These are phyloP conservation scores for Drosophila testacea DNA, from an alignment of 2,888 invertebrate genomes.

Conservation along the genomic window DNA sequence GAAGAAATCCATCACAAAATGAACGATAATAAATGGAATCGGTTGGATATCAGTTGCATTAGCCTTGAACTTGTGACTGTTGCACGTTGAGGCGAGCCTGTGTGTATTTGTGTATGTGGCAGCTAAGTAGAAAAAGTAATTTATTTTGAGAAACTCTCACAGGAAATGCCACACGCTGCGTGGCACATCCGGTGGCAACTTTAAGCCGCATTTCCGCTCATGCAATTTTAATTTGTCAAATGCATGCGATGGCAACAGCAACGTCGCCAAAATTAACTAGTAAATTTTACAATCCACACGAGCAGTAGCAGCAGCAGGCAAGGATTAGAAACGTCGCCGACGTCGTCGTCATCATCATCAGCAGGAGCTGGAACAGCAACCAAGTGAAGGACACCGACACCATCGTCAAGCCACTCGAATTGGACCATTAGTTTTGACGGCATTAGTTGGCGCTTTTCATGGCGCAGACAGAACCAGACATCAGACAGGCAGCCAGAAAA, in stretches of 20 bases:
- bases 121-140: constrained; percentile 53
- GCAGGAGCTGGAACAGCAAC: constrained; percentile 17
- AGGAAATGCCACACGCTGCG: constrained; percentile 51
- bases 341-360: constrained; percentile 25
- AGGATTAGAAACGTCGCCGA: constrained; percentile 67
- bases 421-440: constrained; percentile 84
- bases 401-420: constrained; percentile 79
- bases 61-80: constrained; percentile 64
- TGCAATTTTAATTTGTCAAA: constrained; percentile 82
- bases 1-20: constrained; percentile 27
- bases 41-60: constrained; percentile 36
- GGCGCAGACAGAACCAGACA: constrained; percentile 52
- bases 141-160: constrained; percentile 46
- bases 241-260: constrained; percentile 48
- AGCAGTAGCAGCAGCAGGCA: constrained; percentile 41
- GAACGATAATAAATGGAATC: constrained; percentile 37
- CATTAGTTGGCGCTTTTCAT: constrained; percentile 81
- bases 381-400: constrained; percentile 22
- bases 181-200: constrained; percentile 68
- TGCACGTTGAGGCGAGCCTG: not conserved
- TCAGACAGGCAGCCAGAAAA: constrained; percentile 42
- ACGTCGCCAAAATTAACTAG: constrained; percentile 75
- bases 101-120: constrained; percentile 8
- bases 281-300: constrained; percentile 76
- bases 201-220: constrained; percentile 79